phyloP scores from a whole-genome alignment of 2,888 invertebrate species.

The Euphydryas editha region DNA sequence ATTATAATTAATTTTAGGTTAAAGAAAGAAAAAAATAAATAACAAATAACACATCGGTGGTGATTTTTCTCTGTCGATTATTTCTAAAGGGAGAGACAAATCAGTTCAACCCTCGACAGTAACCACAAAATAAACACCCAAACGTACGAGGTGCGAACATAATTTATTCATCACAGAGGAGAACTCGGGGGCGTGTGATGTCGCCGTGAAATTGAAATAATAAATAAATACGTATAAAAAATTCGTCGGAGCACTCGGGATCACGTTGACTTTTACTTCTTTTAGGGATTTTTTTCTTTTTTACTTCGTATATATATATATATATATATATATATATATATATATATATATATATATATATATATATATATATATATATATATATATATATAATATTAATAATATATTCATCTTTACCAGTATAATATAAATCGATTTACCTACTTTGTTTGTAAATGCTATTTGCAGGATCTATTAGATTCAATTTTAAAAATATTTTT shows the following conservation, averaged over 20 bases:
- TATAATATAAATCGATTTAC: no score
- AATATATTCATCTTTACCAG: no score
- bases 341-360: no score
- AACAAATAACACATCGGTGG: neutral
- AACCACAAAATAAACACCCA: constrained; percentile 63
- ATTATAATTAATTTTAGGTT: no score
- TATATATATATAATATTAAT: no score
- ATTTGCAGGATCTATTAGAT: no score
- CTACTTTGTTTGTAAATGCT: no score
- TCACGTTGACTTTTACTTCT: constrained; percentile 1
- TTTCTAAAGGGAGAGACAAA: constrained; percentile 51
- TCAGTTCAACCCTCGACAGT: constrained; percentile 49
- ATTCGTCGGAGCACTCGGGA: constrained; percentile 5
- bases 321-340: no score
- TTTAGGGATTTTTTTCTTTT: no score
- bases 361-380: no score
- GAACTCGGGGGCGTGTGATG: constrained; percentile 58
- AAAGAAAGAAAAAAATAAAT: neutral
- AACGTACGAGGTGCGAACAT: constrained; percentile 70
- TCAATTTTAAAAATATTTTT: no score
- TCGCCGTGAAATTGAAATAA: constrained; percentile 77
- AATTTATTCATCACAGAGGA: constrained; percentile 76
- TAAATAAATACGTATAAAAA: constrained; percentile 52
- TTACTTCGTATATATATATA: no score
- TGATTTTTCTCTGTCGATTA: constrained; percentile 9